Evolutionary conservation across 2,113 vertebrate species (phyloP).

Genomic region (Tachuris rubrigastra): DNA sequence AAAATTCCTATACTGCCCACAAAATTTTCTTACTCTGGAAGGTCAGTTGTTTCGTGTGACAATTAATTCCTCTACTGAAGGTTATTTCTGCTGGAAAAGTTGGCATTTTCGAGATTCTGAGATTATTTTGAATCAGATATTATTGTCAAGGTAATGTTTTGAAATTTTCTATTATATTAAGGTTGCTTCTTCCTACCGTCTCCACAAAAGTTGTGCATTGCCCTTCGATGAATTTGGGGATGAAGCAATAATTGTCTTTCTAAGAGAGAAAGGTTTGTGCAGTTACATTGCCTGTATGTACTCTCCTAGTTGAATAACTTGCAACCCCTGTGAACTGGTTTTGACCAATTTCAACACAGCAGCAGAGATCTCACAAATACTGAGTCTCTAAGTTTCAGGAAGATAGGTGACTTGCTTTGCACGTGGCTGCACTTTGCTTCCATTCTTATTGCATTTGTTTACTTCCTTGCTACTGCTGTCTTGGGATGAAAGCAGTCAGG

Average conservation of each 20-base stretch:
- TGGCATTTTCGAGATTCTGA: not conserved
- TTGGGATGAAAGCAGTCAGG: not conserved
- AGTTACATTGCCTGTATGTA: rapidly evolving
- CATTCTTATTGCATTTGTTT: slow-evolving; percentile 2
- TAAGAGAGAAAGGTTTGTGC: not conserved
- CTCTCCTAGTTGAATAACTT: not conserved
- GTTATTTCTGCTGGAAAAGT: not conserved
- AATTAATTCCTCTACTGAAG: not conserved
- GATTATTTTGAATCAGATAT: rapidly evolving
- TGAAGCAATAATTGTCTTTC: not conserved
- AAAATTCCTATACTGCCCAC: not conserved
- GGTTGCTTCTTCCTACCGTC: not conserved
- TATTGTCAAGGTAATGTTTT: not conserved
- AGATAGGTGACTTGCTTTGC: not conserved
- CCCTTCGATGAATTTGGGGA: not conserved
- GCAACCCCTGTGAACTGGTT: not conserved
- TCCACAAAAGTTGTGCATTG: not conserved
- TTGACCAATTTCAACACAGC: not conserved
- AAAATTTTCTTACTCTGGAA: not conserved
- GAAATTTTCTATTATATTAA: not conserved
- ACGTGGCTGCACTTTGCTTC: slow-evolving; percentile 17
- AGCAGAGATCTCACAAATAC: not conserved
- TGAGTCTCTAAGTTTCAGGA: not conserved
- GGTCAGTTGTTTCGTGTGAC: not conserved
- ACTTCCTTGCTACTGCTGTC: not conserved